Base-by-base conservation (phyloP, 2,113 vertebrate genomes). In the Ursus arctos region DNA sequence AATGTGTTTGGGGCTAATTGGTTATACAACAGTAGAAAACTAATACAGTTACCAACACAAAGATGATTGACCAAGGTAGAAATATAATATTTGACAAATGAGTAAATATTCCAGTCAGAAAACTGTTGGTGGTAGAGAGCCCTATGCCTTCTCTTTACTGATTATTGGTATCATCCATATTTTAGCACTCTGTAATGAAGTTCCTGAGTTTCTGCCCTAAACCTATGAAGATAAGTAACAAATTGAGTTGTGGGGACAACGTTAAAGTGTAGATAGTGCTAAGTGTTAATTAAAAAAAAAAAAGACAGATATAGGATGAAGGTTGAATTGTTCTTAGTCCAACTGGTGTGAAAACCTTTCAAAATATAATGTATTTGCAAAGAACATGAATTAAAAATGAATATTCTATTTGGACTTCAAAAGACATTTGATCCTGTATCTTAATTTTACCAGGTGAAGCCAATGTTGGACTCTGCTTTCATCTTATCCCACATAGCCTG, bases 371-470 rank as follows among this genome's bases (percentile, higher is more conserved):
- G 49, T 22, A 92, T 89, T 94, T 97, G 77, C 82, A 95, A 95
- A 91, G 59, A 86, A 79, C 53, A 74, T 55, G 65, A 97, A 91
- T 86, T 28, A 51, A 79, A 92, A 67, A 77, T 47, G 86, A 95
- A 93, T 82, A 97, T 72, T 93, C 63, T 49, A 57, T 97, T 90
- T 97, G 84, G 76, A 88, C 88, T 94, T 98, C 93, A 96, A 94
- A 96, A 86, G 84, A 74, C 67, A 97, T 87, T 95, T 91, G 77
- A 95, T 97, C 18, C 36, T 96, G 91, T 88, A 57, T 94, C 91
- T 89, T 85, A n/a, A 72, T 95, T 98, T 95, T 49, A 51, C 82
- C 86, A 87, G 82, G 82, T 80, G 74, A 95, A 51, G 14, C 22
- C 89, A 74, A 1, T 3, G 59, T 5, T 67, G 53, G 81, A 24